These are phyloP conservation scores for Anguilla marmorata DNA, from an alignment of 2,797 vertebrate genomes.

Conservation along the genomic window DNA sequence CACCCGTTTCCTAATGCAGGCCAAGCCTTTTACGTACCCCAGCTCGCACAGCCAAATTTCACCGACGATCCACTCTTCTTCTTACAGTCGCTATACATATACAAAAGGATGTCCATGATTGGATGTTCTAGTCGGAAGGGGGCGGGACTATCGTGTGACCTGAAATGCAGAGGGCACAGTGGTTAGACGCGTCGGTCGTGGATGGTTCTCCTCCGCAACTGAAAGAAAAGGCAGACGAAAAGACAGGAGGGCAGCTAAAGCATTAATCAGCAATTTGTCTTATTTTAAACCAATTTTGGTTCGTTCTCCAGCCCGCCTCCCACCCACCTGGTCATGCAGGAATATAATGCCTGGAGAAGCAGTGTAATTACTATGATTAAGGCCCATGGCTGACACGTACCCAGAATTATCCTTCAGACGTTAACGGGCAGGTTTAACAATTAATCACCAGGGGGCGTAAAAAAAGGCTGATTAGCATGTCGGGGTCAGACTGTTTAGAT, in stretches of 20 bases:
- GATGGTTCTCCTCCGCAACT: neutral
- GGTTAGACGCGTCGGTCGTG: slow-evolving; percentile 36
- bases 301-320: neutral
- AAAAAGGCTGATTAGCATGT: neutral
- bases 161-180: slow-evolving; percentile 50
- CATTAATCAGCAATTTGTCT: neutral
- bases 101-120: slow-evolving; percentile 32
- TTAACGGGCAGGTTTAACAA: neutral
- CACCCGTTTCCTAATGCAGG: neutral
- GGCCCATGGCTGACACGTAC: neutral
- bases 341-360: neutral
- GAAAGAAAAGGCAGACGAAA: neutral
- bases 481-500: neutral
- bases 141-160: slow-evolving; percentile 76
- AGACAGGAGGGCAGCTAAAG: neutral
- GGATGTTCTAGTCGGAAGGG: neutral
- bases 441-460: neutral
- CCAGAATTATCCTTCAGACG: neutral
- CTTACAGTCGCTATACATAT: slow-evolving; percentile 26
- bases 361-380: slow-evolving; percentile 15
- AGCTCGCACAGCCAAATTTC: neutral
- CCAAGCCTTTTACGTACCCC: neutral
- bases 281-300: neutral
- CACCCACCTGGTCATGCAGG: neutral
- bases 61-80: slow-evolving; percentile 16